Conservation (phyloP, 1,140 invertebrate species). For the Drosophila grimshawi region DNA sequence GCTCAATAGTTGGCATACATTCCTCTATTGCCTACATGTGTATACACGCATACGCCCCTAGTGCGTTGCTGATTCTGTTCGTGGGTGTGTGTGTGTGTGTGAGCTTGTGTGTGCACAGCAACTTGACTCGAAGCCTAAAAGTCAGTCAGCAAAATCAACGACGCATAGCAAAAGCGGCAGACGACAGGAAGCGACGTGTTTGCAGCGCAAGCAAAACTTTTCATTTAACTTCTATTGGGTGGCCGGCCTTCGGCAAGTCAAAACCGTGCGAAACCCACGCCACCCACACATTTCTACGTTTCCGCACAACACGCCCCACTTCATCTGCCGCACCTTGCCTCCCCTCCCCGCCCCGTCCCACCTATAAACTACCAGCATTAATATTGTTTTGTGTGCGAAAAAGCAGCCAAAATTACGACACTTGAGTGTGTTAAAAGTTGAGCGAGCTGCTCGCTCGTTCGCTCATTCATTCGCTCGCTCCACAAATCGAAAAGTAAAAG, state of each 20-base stretch:
- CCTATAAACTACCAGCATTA: constrained; percentile 74
- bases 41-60: constrained; percentile 21
- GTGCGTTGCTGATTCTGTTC: constrained; percentile 11
- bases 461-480: constrained; percentile 10
- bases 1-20: constrained; percentile 46
- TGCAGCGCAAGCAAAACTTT: constrained; percentile 81
- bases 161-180: constrained; percentile 69
- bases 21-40: constrained; percentile 26
- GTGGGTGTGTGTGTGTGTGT: constrained; percentile 41
- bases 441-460: constrained; percentile 62
- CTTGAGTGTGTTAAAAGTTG: constrained; percentile 82
- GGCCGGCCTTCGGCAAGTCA: constrained; percentile 14
- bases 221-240: constrained; percentile 74
- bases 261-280: constrained; percentile 4
- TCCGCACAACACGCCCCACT: too few relatives aligned
- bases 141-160: constrained; percentile 74
- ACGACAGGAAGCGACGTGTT: constrained; percentile 79
- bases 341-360: constrained; percentile 2
- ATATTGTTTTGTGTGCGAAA: constrained; percentile 82
- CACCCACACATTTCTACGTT: constrained; percentile 2
- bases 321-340: too few relatives aligned
- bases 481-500: constrained; percentile 77
- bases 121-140: constrained; percentile 75
- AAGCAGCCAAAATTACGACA: constrained; percentile 82
- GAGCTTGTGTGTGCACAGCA: constrained; percentile 42